Base-by-base conservation (phyloP, 2,113 vertebrate genomes). In the Amia ocellicauda region DNA sequence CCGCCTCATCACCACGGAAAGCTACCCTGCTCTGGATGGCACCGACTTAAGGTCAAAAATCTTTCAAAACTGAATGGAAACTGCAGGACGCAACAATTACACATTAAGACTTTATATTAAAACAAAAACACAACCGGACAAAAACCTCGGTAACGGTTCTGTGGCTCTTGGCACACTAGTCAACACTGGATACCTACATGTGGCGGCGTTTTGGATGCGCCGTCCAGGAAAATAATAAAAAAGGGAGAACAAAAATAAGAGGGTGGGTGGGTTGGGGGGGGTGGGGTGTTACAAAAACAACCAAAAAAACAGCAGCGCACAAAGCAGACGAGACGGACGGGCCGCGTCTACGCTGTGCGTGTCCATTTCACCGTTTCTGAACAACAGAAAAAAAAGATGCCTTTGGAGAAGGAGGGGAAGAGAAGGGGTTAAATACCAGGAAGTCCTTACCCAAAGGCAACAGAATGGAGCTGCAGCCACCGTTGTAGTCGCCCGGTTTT, bases 381-480 rank as follows among this genome's bases (percentile, higher is more conserved):
- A 47, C 17, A 62, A 55, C 61, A 75, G 60, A n/a, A n/a, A n/a
- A n/a, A 71, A 74, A 61, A 60, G 49, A 58, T 68, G 60, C 74
- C 65, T 69, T 74, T 55, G 73, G 65, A 66, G n/a, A n/a, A n/a
- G n/a, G n/a, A 69, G 65, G 54, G 51, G 55, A 58, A 67, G 64
- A 60, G 64, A 42, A 24, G 19, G 58, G 50, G 69, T 61, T 53
- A 60, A 57, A 70, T 45, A 62, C 55, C 16, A 43, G 51, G 50
- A 40, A 64, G 60, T 67, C 73, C 72, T 73, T 77, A 70, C 68
- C 68, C 72, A 74, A 78, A 72, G 69, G 65, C 66, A 80, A 75
- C 65, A 67, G 56, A 70, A 72, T 52, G 62, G 62, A 72, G 69
- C 64, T 66, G 78, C 57, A 72, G 69, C 66, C 64, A 67, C 62